phyloP scores from a whole-genome alignment of 1,140 invertebrate species.

The Scaptomyza montana region DNA sequence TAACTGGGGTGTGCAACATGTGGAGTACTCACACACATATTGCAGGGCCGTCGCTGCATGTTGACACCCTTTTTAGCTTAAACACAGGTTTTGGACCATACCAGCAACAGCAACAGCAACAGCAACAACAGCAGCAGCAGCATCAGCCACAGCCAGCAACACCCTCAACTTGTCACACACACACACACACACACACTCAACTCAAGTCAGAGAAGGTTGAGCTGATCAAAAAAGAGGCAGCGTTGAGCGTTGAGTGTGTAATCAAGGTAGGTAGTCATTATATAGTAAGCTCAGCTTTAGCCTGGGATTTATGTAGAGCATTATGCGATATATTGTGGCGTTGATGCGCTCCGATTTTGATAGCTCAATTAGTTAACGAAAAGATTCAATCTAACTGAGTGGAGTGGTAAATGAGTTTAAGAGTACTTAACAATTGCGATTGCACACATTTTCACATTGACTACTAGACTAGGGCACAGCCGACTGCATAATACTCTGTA shows the following conservation, averaged over 20 bases:
- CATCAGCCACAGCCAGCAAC: slow-evolving; percentile 42
- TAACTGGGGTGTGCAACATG: slow-evolving; percentile 14
- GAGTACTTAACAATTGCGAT: slow-evolving; percentile 4
- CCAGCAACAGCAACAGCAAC: slow-evolving; percentile 12
- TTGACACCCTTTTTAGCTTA: slow-evolving; percentile 77
- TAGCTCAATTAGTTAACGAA: slow-evolving; percentile 55
- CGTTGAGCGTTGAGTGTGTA: slow-evolving; percentile 54
- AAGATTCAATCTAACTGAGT: slow-evolving; percentile 30
- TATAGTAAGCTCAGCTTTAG: slow-evolving; percentile 69
- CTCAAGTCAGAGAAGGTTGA: background rate
- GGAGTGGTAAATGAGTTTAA: background rate
- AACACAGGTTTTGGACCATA: slow-evolving; percentile 66
- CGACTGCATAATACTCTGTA: no score
- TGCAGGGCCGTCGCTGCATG: slow-evolving; percentile 44
- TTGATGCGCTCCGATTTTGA: slow-evolving; percentile 58
- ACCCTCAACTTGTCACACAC: slow-evolving; percentile 56
- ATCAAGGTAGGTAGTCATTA: slow-evolving; percentile 81
- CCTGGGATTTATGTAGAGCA: slow-evolving; percentile 66
- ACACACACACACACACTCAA: no score
- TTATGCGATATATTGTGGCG: slow-evolving; percentile 57
- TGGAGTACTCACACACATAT: slow-evolving; percentile 27
- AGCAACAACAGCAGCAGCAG: slow-evolving; percentile 25
- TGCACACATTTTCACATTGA: no score
- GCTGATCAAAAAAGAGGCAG: no score
- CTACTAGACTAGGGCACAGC: no score